These are phyloP conservation scores for Grapholita molesta DNA, from an alignment of 1,140 invertebrate genomes.

Conservation along the genomic window DNA sequence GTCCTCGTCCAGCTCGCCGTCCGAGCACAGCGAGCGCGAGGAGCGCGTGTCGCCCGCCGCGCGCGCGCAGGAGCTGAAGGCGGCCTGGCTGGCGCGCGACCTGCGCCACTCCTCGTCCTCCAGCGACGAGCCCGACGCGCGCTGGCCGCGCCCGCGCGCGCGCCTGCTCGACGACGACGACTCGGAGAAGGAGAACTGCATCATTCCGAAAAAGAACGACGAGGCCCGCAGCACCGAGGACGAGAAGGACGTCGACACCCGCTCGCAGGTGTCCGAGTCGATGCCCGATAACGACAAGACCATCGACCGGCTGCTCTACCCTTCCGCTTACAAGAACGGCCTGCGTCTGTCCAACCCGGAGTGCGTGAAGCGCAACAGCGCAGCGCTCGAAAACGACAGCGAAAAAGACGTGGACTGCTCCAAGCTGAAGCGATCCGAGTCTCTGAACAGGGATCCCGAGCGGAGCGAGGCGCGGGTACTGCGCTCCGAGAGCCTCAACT, in stretches of 20 bases:
- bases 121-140: conserved; percentile 54
- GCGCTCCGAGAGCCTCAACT: conserved; percentile 77
- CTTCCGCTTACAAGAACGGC: conserved; percentile 20
- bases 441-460: conserved; percentile 73
- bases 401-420: conserved; percentile 35
- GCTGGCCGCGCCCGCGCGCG: conserved; percentile 5
- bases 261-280: conserved; percentile 23
- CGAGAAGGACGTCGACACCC: conserved; percentile 67
- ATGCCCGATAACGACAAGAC: conserved; percentile 55
- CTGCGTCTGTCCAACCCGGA: conserved; percentile 30
- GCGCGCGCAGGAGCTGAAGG: conserved; percentile 59
- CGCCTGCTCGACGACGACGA: conserved; percentile 43
- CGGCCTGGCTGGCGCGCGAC: conserved; percentile 60
- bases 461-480: conserved; percentile 76
- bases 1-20: conserved; percentile 50
- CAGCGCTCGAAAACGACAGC: conserved; percentile 32
- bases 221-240: conserved; percentile 33
- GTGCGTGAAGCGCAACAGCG: conserved; percentile 49
- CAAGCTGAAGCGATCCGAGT: conserved; percentile 80
- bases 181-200: conserved; percentile 53
- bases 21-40: conserved; percentile 26
- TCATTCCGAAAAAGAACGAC: conserved; percentile 20
- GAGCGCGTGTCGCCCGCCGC: conserved; percentile 38
- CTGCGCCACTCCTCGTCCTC: conserved; percentile 48
- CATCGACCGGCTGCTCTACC: conserved; percentile 43